These are phyloP conservation scores for Fissipunctia ypsillon DNA, from an alignment of 2,888 invertebrate genomes.

Conservation along the genomic window DNA sequence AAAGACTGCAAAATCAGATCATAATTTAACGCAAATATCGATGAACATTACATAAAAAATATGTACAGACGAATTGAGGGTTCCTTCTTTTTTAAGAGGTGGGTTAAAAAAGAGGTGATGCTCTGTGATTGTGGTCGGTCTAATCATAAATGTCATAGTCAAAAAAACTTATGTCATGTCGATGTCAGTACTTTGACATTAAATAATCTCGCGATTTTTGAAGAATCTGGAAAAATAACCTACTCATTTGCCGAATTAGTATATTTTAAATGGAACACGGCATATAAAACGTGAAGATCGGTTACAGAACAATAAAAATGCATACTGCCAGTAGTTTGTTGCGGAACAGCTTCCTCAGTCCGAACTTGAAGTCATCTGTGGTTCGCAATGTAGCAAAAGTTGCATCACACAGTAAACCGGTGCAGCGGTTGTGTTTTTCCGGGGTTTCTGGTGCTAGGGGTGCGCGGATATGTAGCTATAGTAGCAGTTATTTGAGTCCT, in stretches of 20 bases:
- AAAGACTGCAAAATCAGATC: too few species aligned
- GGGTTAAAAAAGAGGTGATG: too few species aligned
- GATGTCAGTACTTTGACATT: slow-evolving; percentile 37
- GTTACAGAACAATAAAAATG: slow-evolving; percentile 74
- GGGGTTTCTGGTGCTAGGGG: slow-evolving; percentile 63
- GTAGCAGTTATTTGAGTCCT: slow-evolving; percentile 64
- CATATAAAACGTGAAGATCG: slow-evolving; percentile 52
- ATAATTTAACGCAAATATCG: too few species aligned
- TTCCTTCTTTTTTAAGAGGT: too few species aligned
- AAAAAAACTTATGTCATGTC: too few species aligned
- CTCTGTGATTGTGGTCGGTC: too few species aligned
- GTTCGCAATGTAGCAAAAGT: slow-evolving; percentile 83
- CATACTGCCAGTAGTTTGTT: slow-evolving; percentile 83
- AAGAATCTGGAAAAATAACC: slow-evolving; percentile 88
- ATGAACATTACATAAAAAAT: too few species aligned
- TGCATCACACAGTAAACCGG: slow-evolving; percentile 85
- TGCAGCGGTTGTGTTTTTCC: slow-evolving; percentile 69
- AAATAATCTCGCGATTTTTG: slow-evolving; percentile 63
- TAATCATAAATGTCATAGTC: too few species aligned
- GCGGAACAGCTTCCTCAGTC: slow-evolving; percentile 79
- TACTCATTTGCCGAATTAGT: slow-evolving; percentile 62
- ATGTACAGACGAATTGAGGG: too few species aligned
- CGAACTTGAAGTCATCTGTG: slow-evolving; percentile 79
- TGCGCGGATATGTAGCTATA: slow-evolving; percentile 74
- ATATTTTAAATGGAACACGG: slow-evolving; percentile 75